A percentile compares a stretch with the other conserved stretches of the same genome.
Evolutionary conservation across 2,113 vertebrate species (phyloP).

Genomic region (Otolemur garnettii): DNA sequence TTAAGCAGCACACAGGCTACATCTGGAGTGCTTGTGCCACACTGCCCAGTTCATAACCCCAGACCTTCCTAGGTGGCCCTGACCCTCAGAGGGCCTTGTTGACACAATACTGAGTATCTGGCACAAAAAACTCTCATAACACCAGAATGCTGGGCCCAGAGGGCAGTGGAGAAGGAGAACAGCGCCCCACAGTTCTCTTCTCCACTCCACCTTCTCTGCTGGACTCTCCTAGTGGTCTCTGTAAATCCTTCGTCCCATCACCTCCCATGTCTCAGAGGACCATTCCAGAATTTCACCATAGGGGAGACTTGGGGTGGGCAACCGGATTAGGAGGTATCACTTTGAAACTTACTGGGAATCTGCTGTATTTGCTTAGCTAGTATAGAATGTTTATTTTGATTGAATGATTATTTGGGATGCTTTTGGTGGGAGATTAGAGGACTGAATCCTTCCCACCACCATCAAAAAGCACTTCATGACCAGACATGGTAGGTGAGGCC

Average conservation of each 20-base stretch:
- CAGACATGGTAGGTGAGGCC: no score
- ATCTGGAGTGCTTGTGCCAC: neutral
- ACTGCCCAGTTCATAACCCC: neutral
- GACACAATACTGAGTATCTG: neutral
- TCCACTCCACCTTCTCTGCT: neutral
- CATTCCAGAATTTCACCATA: neutral
- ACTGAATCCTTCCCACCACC: neutral
- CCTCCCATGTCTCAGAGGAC: neutral
- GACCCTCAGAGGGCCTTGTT: neutral
- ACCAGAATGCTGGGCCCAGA: fast-evolving
- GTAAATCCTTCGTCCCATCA: neutral
- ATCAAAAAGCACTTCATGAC: neutral
- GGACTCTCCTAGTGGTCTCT: neutral
- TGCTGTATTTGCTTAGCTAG: neutral
- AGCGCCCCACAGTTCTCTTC: neutral
- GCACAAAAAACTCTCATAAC: neutral
- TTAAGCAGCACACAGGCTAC: neutral
- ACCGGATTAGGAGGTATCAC: neutral
- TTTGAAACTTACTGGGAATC: neutral
- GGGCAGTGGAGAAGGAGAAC: neutral
- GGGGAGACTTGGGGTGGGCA: neutral
- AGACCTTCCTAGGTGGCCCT: neutral
- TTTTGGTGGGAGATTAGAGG: neutral
- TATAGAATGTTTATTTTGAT: neutral
- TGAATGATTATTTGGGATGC: neutral